phyloP scores from a whole-genome alignment of 2,888 invertebrate species.

The Philonicus albiceps region DNA sequence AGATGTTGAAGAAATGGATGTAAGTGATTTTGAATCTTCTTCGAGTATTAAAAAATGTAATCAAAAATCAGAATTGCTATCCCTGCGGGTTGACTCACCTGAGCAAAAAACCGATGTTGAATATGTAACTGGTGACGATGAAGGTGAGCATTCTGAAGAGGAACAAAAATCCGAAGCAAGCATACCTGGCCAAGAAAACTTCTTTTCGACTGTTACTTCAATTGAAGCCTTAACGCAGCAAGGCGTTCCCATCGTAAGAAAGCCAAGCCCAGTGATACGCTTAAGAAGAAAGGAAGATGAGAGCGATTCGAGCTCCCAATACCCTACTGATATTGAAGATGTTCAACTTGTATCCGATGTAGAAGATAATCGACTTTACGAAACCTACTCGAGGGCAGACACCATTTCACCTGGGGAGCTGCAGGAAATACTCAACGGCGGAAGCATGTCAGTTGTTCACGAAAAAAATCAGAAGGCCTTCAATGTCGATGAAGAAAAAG shows the following conservation, averaged over 20 bases:
- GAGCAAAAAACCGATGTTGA: conserved; percentile 62
- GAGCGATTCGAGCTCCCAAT: conserved; percentile 46
- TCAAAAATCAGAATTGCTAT: neutral
- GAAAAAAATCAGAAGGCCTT: conserved; percentile 63
- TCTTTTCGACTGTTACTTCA: conserved; percentile 50
- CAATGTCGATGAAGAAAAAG: conserved; percentile 64
- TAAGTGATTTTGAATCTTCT: conserved; percentile 57
- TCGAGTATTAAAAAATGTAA: neutral
- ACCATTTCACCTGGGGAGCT: conserved; percentile 61
- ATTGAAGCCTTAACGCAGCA: conserved; percentile 45
- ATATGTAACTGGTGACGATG: conserved; percentile 62
- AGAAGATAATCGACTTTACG: conserved; percentile 58
- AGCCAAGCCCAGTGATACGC: conserved; percentile 46
- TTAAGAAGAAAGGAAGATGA: neutral
- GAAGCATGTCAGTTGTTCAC: conserved; percentile 62
- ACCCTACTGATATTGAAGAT: conserved; percentile 64
- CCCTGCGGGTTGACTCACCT: conserved; percentile 44
- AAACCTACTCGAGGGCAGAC: conserved; percentile 49
- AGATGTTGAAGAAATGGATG: conserved; percentile 63
- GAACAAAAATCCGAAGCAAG: conserved; percentile 43
- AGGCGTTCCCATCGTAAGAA: conserved; percentile 22
- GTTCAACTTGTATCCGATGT: conserved; percentile 63
- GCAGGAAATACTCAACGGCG: conserved; percentile 62
- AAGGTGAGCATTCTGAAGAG: conserved; percentile 42
- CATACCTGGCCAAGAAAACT: conserved; percentile 48